A percentile compares a stretch with the other conserved stretches of the same genome.
phyloP scores from a whole-genome alignment of 2,888 invertebrate species.

The Eustalomyia histrio region DNA sequence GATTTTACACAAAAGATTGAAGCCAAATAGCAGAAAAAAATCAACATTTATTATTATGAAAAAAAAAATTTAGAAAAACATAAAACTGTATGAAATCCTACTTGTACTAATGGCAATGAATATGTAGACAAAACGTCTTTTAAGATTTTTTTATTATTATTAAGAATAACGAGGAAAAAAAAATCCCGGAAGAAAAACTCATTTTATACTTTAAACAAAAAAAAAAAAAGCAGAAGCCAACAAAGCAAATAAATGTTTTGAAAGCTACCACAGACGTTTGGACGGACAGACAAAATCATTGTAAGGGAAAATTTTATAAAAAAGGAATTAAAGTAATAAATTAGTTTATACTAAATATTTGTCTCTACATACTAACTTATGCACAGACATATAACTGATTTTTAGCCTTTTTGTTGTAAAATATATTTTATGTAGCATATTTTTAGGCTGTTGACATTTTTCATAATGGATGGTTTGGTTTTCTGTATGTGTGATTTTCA shows the following conservation, averaged over 20 bases:
- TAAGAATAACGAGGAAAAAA: constrained; percentile 10
- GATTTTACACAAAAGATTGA: constrained; percentile 37
- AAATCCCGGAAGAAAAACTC: constrained; percentile 26
- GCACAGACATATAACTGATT: neutral
- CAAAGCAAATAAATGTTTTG: constrained; percentile 43
- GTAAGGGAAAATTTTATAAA: constrained; percentile 18
- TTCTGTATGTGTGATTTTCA: neutral
- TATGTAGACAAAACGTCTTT: constrained; percentile 20
- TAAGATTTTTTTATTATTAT: constrained; percentile 53
- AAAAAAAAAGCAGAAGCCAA: constrained; percentile 22
- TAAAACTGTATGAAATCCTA: constrained; percentile 13
- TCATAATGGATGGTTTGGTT: constrained; percentile 32
- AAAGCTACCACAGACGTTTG: constrained; percentile 9
- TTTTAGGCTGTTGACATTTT: constrained; percentile 61
- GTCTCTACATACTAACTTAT: neutral
- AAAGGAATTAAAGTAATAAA: constrained; percentile 57
- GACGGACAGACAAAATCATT: constrained; percentile 12
- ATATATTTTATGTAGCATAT: constrained; percentile 43
- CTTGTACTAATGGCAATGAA: neutral
- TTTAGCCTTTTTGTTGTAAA: constrained; percentile 24
- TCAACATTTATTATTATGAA: constrained; percentile 42
- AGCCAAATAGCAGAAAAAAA: constrained; percentile 31
- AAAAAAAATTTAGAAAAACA: constrained; percentile 15
- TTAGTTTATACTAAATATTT: constrained; percentile 55
- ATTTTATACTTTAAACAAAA: constrained; percentile 12